These are phyloP conservation scores for Hyposoter didymator DNA, from an alignment of 2,888 invertebrate genomes.

Conservation along the genomic window DNA sequence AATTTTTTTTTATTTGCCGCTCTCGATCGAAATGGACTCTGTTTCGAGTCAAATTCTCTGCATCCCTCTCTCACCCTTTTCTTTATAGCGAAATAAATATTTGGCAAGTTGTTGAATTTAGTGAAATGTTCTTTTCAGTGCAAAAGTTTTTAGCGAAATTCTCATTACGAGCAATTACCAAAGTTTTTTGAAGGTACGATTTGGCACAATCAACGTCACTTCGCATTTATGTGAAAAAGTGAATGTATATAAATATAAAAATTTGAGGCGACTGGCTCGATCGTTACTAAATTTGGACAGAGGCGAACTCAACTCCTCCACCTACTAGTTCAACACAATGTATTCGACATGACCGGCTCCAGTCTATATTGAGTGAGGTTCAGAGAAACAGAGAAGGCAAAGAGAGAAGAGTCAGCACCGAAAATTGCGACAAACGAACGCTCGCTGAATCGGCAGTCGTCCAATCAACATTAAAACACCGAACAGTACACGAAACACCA, in stretches of 20 bases:
- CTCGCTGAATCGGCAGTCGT: conserved; percentile 82
- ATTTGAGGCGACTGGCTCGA: conserved; percentile 39
- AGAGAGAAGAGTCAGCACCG: conserved; percentile 62
- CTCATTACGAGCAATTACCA: background rate
- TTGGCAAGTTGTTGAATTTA: background rate
- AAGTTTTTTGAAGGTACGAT: background rate
- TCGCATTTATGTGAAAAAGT: background rate
- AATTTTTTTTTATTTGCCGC: background rate
- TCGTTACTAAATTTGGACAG: conserved; percentile 54
- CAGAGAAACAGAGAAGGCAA: conserved; percentile 41
- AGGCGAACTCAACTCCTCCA: conserved; percentile 37
- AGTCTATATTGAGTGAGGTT: conserved; percentile 6
- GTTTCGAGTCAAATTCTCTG: background rate
- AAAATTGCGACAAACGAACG: conserved; percentile 81
- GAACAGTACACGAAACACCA: conserved; percentile 79
- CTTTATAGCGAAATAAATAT: background rate
- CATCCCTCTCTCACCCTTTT: background rate
- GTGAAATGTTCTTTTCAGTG: background rate
- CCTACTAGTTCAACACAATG: background rate
- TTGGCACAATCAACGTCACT: background rate
- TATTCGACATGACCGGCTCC: background rate
- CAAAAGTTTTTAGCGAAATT: background rate
- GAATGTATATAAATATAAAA: background rate
- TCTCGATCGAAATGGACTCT: background rate
- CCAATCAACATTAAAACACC: conserved; percentile 83